Percentiles rank a stretch among this genome's conserved stretches.
phyloP scores from a whole-genome alignment of 2,113 vertebrate species.

The Seriola quinqueradiata region DNA sequence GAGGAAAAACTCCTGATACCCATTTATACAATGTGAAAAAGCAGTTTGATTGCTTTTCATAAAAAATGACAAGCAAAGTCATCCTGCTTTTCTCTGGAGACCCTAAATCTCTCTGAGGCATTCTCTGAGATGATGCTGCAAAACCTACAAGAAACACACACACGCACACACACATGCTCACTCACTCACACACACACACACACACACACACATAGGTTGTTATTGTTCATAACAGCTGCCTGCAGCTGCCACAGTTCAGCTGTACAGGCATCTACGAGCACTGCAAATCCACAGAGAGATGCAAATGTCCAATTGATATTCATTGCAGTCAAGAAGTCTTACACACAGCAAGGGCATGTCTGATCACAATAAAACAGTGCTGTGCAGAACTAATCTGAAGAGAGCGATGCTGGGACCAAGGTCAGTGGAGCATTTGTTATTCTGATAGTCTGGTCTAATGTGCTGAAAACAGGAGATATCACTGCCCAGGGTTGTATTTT shows the following conservation, averaged over 20 bases:
- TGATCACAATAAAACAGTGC: slow-evolving; percentile 59
- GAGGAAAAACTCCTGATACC: not conserved
- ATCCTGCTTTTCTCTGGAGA: slow-evolving; percentile 92
- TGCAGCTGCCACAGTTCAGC: slow-evolving; percentile 57
- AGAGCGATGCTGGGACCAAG: slow-evolving; percentile 15
- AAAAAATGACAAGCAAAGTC: slow-evolving; percentile 87
- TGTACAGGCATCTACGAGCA: slow-evolving; percentile 45
- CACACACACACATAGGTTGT: slow-evolving; percentile 22
- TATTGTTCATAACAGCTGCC: slow-evolving; percentile 51
- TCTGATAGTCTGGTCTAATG: slow-evolving; percentile 17
- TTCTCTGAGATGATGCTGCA: slow-evolving; percentile 95
- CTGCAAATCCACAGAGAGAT: slow-evolving; percentile 65
- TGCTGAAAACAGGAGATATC: slow-evolving; percentile 2
- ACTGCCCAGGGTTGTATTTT: not conserved
- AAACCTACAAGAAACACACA: slow-evolving; percentile 25
- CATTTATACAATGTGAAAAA: slow-evolving; percentile 1
- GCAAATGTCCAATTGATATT: slow-evolving; percentile 80
- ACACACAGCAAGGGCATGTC: slow-evolving; percentile 62
- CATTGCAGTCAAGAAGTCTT: slow-evolving; percentile 61
- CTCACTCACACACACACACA: slow-evolving; percentile 29
- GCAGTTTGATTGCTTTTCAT: slow-evolving; percentile 80
- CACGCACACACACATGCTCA: not conserved
- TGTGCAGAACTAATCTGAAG: slow-evolving; percentile 34
- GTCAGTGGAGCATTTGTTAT: slow-evolving; percentile 29
- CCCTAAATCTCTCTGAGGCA: slow-evolving; percentile 89